These are phyloP conservation scores for Altica lythri DNA, from an alignment of 2,888 invertebrate genomes.

Conservation along the genomic window DNA sequence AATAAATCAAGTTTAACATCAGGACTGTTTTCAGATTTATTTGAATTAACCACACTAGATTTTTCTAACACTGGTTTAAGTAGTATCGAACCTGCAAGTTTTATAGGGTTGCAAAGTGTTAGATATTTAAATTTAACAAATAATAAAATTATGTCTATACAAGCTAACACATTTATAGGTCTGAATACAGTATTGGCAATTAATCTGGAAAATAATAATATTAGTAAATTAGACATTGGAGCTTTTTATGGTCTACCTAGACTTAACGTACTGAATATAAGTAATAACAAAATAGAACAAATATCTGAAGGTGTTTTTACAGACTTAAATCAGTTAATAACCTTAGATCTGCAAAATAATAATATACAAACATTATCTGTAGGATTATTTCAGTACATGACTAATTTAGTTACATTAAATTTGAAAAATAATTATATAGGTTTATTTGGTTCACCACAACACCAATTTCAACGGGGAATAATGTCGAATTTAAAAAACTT, in stretches of 20 bases:
- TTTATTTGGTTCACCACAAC: not conserved
- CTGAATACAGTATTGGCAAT: not conserved
- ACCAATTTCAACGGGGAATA: conserved; percentile 3
- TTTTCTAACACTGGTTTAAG: conserved; percentile 3
- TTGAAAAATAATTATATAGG: conserved; percentile 12
- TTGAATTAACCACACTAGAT: conserved; percentile 1
- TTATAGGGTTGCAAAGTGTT: conserved; percentile 9
- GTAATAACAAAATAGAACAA: not conserved
- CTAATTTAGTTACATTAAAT: conserved; percentile 4
- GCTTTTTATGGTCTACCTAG: conserved; percentile 4
- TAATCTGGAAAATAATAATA: conserved; percentile 6
- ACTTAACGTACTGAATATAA: conserved; percentile 7
- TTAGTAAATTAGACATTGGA: not conserved
- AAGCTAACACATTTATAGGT: conserved; percentile 6
- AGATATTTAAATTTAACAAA: conserved; percentile 7
- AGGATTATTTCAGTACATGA: conserved; percentile 3
- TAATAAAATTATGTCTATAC: not conserved
- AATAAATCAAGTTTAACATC: conserved; percentile 1
- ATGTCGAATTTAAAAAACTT: conserved; percentile 10
- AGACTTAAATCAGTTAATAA: not conserved
- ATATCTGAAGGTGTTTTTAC: not conserved
- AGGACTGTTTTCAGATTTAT: conserved; percentile 10
- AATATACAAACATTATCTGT: conserved; percentile 1
- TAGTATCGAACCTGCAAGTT: conserved; percentile 6
- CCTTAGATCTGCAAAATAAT: conserved; percentile 7